Evolutionary conservation across 1,140 invertebrate species (phyloP).

Genomic region (Leptinotarsa defecta): DNA sequence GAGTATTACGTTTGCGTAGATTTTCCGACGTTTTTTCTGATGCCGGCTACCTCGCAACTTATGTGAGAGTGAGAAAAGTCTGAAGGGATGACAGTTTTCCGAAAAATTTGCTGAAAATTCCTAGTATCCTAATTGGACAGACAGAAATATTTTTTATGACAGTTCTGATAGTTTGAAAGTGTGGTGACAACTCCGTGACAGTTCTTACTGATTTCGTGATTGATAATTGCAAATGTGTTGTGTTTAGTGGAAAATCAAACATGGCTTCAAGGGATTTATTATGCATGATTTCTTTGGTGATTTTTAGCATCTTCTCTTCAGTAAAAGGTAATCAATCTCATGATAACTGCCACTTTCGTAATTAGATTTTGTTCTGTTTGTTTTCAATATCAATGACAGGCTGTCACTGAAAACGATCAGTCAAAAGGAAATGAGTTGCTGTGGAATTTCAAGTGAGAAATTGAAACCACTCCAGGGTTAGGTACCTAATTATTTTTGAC

Average conservation of each 20-base stretch:
- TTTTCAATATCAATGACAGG: no score
- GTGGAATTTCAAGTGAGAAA: no score
- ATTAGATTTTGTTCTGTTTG: no score
- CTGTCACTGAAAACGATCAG: no score
- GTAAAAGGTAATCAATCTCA: constrained; percentile 10
- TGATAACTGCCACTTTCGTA: no score
- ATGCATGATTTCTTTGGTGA: constrained; percentile 4
- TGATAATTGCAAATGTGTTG: constrained; percentile 10
- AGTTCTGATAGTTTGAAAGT: background rate
- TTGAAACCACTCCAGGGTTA: no score
- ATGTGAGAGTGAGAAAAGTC: background rate
- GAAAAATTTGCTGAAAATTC: background rate
- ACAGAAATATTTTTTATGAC: background rate
- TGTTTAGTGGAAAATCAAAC: constrained; percentile 15
- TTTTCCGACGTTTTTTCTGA: background rate
- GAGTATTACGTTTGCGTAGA: constrained; percentile 12
- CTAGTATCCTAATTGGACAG: background rate
- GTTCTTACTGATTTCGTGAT: background rate
- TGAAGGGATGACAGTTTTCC: background rate
- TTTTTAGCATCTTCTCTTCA: constrained; percentile 5
- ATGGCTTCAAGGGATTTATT: constrained; percentile 16
- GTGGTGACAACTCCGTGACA: background rate
- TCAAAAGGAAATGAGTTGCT: no score
- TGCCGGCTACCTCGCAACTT: background rate
- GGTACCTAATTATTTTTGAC: no score